phyloP scores from a whole-genome alignment of 2,888 invertebrate species.

The Scelioninae gen. 2 region DNA sequence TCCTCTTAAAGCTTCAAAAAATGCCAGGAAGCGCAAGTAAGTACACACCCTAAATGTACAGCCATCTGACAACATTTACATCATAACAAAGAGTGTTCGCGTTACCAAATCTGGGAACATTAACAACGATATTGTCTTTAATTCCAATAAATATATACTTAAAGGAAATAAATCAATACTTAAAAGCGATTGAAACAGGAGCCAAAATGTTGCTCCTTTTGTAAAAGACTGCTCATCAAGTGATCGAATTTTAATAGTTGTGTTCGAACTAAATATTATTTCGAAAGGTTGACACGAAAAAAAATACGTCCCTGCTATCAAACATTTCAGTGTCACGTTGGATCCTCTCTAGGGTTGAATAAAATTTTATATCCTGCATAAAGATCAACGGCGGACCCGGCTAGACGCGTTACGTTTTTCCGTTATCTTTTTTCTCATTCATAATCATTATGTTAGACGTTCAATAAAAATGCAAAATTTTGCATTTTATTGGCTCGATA shows the following conservation, averaged over 20 bases:
- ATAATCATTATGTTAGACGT: constrained; percentile 12
- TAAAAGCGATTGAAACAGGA: neutral
- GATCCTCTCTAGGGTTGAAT: constrained; percentile 47
- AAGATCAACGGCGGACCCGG: constrained; percentile 41
- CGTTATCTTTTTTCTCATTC: constrained; percentile 8
- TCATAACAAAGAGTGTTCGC: too few species aligned
- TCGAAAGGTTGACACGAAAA: neutral
- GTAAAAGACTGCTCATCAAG: too few species aligned
- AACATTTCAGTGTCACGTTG: constrained; percentile 35
- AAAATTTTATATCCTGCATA: constrained; percentile 52
- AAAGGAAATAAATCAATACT: constrained; percentile 1
- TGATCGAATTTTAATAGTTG: constrained; percentile 4
- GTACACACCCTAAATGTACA: too few species aligned
- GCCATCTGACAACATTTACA: too few species aligned
- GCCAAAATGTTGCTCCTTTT: too few species aligned
- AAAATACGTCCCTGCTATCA: neutral
- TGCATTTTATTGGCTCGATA: neutral
- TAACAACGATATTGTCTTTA: too few species aligned
- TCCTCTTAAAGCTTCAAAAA: neutral
- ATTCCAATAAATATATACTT: too few species aligned
- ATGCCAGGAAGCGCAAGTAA: neutral
- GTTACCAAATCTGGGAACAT: too few species aligned
- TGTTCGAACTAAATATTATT: constrained; percentile 14
- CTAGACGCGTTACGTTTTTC: constrained; percentile 28
- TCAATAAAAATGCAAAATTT: constrained; percentile 9